Conservation (phyloP, 2,113 vertebrate genomes). For the Xiphophorus hellerii region DNA sequence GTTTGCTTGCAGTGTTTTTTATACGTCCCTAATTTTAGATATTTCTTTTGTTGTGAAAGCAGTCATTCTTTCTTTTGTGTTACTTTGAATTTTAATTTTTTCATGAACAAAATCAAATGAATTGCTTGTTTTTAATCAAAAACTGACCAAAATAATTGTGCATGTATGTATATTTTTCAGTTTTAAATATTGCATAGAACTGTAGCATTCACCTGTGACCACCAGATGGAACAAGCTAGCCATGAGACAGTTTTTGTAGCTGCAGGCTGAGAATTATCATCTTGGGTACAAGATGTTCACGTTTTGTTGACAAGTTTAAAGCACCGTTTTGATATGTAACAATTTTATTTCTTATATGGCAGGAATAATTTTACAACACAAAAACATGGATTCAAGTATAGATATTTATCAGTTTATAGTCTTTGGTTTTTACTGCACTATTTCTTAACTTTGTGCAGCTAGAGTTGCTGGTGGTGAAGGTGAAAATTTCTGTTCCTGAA, state of each 20-base stretch:
- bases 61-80: too few species aligned
- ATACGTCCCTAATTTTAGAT: too few species aligned
- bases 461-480: neutral
- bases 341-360: neutral
- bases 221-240: constrained; percentile 51
- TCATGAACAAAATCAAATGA: too few species aligned
- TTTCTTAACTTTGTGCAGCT: neutral
- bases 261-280: neutral
- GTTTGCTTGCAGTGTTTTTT: too few species aligned
- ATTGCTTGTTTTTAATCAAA: too few species aligned
- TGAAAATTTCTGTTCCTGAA: too few species aligned
- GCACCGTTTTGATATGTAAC: neutral
- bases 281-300: neutral
- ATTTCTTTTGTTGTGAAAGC: too few species aligned
- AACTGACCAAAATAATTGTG: neutral
- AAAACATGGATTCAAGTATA: neutral
- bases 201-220: constrained; percentile 33
- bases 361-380: neutral
- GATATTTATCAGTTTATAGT: neutral
- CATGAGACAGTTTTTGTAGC: neutral
- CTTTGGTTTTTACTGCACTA: too few species aligned
- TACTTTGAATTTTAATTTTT: too few species aligned
- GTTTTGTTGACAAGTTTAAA: neutral
- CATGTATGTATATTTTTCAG: neutral
- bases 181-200: neutral